Evolutionary conservation across 2,888 invertebrate species (phyloP), one percentile per base, ranked within the genome.

Genomic region (Callosobruchus maculatus): DNA sequence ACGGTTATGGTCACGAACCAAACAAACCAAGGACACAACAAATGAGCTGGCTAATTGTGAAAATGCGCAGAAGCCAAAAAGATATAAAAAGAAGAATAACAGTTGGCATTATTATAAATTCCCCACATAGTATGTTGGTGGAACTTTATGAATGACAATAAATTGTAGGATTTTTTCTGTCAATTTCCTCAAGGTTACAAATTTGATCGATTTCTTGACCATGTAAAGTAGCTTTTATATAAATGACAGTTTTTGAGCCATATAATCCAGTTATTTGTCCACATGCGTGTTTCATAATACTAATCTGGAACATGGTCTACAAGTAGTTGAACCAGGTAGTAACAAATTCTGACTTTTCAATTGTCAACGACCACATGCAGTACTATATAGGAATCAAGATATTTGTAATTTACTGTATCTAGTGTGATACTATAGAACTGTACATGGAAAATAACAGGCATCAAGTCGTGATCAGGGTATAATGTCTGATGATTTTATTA

Each of bases 401-500:
- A 30, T 30, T 30, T 30, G 9, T 30, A 5, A 30, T 30, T 30
- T 49, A 49, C 13, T 13, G 7, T 49, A 49, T 49, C 49, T 49
- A 49, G 49, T 49, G 49, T 49, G 3, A 49, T 49, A 49, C 4
- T 18, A 49, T 13, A 18, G 13, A 26, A 49, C 49, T 49, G 49
- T 49, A 49, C 13, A 49, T 49, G 13, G 18, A 49, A 49, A 3
- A 49, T 18, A 49, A 49, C 4, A 49, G 1, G 49, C 18, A 18
- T 49, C 49, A 49, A 1, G 18, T 82, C 80, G 77, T 82, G 82
- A 83, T 82, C 85, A 85, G 85, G 85, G 85, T 84, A 85, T 83
- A 78, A 83, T 84, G 82, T 85, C 82, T 82, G 81, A 82, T 80
- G 75, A 77, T 74, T 80, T 80, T 79, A 78, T 79, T 77, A 81